These are phyloP conservation scores for Aphelenchoides fujianensis DNA, from an alignment of 1,140 invertebrate species.

Conservation along the genomic window DNA sequence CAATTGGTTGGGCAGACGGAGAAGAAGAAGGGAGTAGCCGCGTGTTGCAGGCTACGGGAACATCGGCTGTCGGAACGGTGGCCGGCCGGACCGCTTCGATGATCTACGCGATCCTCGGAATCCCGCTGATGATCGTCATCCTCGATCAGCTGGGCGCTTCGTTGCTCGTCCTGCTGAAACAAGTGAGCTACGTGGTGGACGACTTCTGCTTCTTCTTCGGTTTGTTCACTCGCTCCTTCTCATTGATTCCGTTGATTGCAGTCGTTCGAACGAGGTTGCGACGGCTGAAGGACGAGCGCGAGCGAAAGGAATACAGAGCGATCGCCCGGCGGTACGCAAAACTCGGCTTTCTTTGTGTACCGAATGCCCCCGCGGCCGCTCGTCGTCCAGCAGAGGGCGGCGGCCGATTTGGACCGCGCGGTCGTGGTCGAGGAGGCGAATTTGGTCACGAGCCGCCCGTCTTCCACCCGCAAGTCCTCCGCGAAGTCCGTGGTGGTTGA, in stretches of 20 bases:
- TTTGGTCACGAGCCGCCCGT: background rate
- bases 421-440: slow-evolving; percentile 7
- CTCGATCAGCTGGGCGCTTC: slow-evolving; percentile 91
- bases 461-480: background rate
- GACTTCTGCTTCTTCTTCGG: slow-evolving; percentile 32
- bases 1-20: slow-evolving; percentile 29
- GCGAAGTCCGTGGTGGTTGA: background rate
- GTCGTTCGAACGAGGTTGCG: background rate
- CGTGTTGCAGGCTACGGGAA: slow-evolving; percentile 81
- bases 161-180: slow-evolving; percentile 84
- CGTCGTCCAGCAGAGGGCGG: background rate
- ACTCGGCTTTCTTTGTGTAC: slow-evolving; percentile 14
- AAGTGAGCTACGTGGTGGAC: slow-evolving; percentile 14
- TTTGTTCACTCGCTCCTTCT: slow-evolving; percentile 9
- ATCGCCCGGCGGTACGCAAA: background rate
- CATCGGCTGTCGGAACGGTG: slow-evolving; percentile 84
- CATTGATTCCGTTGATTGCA: slow-evolving; percentile 1
- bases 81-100: slow-evolving; percentile 91
- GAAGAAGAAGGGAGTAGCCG: background rate
- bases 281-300: background rate
- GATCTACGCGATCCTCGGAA: slow-evolving; percentile 89
- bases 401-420: background rate
- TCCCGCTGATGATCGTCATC: slow-evolving; percentile 86
- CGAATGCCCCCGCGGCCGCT: background rate
- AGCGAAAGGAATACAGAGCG: background rate